Evolutionary conservation across 2,113 vertebrate species (phyloP), one percentile per base, ranked within the genome.

Genomic region (Rhinolophus sinicus): DNA sequence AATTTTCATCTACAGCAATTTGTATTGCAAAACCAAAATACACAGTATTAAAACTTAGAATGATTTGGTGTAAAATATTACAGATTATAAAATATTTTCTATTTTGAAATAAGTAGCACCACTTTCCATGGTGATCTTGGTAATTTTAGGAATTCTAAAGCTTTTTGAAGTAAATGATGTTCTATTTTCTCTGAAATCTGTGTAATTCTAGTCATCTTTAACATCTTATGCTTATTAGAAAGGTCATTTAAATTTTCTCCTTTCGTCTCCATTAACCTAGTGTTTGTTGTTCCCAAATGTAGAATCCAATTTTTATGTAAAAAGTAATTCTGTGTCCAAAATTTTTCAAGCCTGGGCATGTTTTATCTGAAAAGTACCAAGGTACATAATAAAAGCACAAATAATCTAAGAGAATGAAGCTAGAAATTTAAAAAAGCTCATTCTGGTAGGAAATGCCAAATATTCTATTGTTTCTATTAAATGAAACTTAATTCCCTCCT

Each of bases 121-220:
- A 19, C 77, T 88, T 93, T 18, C 24, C 19, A 12, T 70, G 19
- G 87, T 92, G 28, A 83, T 78, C 18, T 88, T 72, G 19, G 24
- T 89, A 21, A 91, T 90, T 96, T 96, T 60, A 65, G 67, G 44
- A 90, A 50, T 83, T 69, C 26, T 87, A 60, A 94, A 95, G 58
- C 8, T 33, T 62, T 93, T 84, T 50, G 24, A 87, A 83, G 78
- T 90, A 86, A 86, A 62, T 40, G 47, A n/a, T 94, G 26, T n/a
- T 95, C 50, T 88, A 2, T 93, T 92, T 94, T 40, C 26, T 88
- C 35, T 62, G 33, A 84, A 93, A 70, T 95, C n/a, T 19, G 33
- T 52, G 7, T 90, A 6, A 19, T 88, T 72, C 38, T 8, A 58
- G 22, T 84, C 28, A 62, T 77, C 18, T 75, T 90, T n/a, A 78